Base-by-base conservation (phyloP, 1,140 invertebrate species). In the Trigoniulus corallinus region DNA sequence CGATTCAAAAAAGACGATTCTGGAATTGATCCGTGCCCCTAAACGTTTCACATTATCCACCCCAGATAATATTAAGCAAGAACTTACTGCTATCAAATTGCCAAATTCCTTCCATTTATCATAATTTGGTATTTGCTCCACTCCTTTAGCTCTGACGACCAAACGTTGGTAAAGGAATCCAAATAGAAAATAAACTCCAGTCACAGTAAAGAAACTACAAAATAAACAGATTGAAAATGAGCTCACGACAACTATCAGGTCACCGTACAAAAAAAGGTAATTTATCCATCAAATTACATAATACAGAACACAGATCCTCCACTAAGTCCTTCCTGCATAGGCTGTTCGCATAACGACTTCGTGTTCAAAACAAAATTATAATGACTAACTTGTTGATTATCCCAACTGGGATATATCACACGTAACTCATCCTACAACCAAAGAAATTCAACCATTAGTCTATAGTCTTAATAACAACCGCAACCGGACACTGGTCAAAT, bases 31-130 rank as follows among this genome's bases (percentile, higher is more conserved):
- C 12, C 37, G 37, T 24, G 42, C 4, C 7, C 7, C 42, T 12
- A 20, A 44, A 10, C 42, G 18, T 24, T 24, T 20, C 12, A 44
- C 21, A 44, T 18, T 21, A n/a, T n/a, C n/a, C n/a, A n/a, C n/a
- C n/a, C n/a, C n/a, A n/a, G n/a, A n/a, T 29, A 40, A 48, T 12
- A n/a, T n/a, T n/a, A n/a, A n/a, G n/a, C n/a, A n/a, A n/a, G n/a
- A n/a, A 59, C 61, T 61, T 57, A 67, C 66, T 15, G 67, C 65
- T 55, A 67, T 64, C 15, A 68, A 55, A 53, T 67, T 67, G 23
- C 67, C 67, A 60, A 69, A 67, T 46, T 67, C 65, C 53, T 61
- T 61, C 68, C 68, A 70, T 51, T 68, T 67, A 12, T 56, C 51
- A 51, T 67, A 65, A 49, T 70, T 64, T 22, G 68, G 68, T 41